Evolutionary conservation across 1,140 invertebrate genomes (phyloP), one percentile per base, ranked within the genome.

Genomic region (Muscidifurax raptorellus): DNA sequence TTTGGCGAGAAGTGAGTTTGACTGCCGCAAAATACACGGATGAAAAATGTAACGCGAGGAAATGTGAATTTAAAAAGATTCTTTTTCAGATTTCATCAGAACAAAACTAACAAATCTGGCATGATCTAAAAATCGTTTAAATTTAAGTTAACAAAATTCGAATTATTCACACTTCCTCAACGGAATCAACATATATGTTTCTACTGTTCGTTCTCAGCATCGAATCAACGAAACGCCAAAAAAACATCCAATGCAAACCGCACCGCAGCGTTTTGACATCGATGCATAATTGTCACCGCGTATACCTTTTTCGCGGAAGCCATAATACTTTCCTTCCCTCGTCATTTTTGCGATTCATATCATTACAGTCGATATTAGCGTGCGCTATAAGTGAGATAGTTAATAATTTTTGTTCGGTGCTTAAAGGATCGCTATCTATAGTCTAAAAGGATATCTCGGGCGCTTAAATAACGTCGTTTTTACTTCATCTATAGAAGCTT

Each of bases 391-490:
- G n/a, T 82, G n/a, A 75, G 27, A 74, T 75, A 75, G 27, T 75
- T 47, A 28, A 72, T 82, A 74, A 80, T 72, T 71, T 28, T 25
- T n/a, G 27, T 52, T 80, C 52, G 13, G 22, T 32, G 77, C 52
- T 77, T 6, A 13, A 47, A 67, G 32, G 36, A 83, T 18, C 76
- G 66, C 25, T 76, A 82, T 67, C 44, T 82, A 82, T 12, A 67
- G 18, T 83, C 74, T 67, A 77, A 77, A 69, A 67, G 72, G 25
- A 67, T 28, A 12, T 74, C 27, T 36, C 18, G 32, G 80, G 71
- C 72, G 72, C 72, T 76, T n/a, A n/a, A 13, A 22, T 27, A 64
- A 76, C 44, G 52, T 66, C 32, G 30, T 66, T 47, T 47, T 4
- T 15, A 15, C 15, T 47, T 52, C 18, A 59, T 9, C 27, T 2